Conservation (phyloP, 2,888 invertebrate genomes). For the Venusia cambrica region DNA sequence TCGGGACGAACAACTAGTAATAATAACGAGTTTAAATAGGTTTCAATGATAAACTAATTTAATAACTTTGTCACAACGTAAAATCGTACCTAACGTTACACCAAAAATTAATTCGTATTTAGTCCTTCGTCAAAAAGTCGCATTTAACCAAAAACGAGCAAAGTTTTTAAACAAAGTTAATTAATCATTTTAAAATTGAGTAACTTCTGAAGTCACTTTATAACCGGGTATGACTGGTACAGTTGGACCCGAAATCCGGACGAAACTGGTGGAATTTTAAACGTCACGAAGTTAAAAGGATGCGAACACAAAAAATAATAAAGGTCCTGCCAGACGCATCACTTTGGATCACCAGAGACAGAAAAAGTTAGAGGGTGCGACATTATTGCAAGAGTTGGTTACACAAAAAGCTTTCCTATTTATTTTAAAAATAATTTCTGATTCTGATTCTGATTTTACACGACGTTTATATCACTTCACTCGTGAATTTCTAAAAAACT, state of each 20-base stretch:
- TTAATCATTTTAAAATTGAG: constrained; percentile 31
- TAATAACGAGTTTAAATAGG: constrained; percentile 12
- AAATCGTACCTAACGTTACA: constrained; percentile 1
- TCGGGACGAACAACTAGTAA: constrained; percentile 23
- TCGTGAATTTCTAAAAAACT: no score
- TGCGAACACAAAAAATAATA: constrained; percentile 1
- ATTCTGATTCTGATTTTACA: no score
- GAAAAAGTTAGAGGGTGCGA: no score
- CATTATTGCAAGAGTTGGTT: no score
- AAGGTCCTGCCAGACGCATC: no score
- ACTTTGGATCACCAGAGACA: no score
- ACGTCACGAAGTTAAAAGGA: constrained; percentile 18
- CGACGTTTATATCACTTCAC: no score
- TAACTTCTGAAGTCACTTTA: constrained; percentile 27
- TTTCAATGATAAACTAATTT: constrained; percentile 7
- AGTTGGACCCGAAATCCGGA: constrained; percentile 5
- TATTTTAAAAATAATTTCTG: no score
- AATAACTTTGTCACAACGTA: constrained; percentile 1
- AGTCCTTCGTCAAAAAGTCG: constrained; percentile 28
- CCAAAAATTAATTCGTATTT: constrained; percentile 17
- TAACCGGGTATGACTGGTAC: constrained; percentile 11
- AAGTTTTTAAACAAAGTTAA: constrained; percentile 32
- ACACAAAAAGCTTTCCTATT: no score
- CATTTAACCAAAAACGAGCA: constrained; percentile 22
- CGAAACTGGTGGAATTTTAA: constrained; percentile 22